A percentile compares a stretch with the other conserved stretches of the same genome.
phyloP scores from a whole-genome alignment of 2,797 vertebrate genomes.

The Dicrostonyx torquatus region DNA sequence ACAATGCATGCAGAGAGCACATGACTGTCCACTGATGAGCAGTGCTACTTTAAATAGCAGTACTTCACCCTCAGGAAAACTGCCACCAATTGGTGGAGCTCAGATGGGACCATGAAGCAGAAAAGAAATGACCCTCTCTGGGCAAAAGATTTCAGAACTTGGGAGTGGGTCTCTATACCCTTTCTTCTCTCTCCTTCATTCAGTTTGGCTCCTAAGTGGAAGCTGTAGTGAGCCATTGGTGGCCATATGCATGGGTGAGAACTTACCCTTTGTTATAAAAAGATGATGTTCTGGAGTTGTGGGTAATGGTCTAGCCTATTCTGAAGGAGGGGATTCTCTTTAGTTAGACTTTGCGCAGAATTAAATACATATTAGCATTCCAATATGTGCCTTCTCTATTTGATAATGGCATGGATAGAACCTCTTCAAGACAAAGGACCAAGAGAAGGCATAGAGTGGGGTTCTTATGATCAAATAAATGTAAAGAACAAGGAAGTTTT shows the following conservation, averaged over 20 bases:
- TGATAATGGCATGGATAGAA: neutral
- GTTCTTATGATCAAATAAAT: neutral
- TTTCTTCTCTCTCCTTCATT: neutral
- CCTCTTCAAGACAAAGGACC: neutral
- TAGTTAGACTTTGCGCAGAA: neutral
- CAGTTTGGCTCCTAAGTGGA: neutral
- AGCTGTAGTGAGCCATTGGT: neutral
- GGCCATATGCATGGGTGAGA: neutral
- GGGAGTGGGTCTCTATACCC: accelerated
- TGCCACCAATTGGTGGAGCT: neutral
- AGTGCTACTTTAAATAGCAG: no score
- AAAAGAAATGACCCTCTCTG: neutral
- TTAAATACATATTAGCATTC: neutral
- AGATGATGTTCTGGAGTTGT: neutral
- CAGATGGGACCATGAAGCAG: neutral
- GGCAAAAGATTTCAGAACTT: neutral
- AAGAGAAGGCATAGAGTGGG: neutral
- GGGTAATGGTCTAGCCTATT: neutral
- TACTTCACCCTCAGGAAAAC: neutral
- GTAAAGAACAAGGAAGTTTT: neutral
- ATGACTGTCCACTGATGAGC: no score
- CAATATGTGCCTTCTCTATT: neutral
- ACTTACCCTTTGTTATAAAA: neutral
- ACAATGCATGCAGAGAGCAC: accelerated
- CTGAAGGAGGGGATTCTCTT: no score